These are phyloP conservation scores for Acestrorhynchus altus DNA, from an alignment of 2,797 vertebrate species.

Conservation along the genomic window DNA sequence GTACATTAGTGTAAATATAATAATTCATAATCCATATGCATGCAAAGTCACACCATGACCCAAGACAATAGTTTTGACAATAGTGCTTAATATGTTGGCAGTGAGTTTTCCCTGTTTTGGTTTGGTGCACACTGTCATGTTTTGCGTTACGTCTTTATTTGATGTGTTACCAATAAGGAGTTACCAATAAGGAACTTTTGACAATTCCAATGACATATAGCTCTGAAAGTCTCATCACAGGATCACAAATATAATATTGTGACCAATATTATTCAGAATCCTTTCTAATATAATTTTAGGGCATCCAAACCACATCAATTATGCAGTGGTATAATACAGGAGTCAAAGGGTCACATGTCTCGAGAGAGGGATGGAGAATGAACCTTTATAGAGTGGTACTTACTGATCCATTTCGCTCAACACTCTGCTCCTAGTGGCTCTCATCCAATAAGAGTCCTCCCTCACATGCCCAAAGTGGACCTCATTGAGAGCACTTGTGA, in stretches of 20 bases:
- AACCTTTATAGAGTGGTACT: slow-evolving; percentile 28
- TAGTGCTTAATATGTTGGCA: no score
- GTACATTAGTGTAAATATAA: no score
- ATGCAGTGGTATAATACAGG: not conserved
- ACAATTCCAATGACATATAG: no score
- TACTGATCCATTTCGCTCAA: slow-evolving; percentile 9
- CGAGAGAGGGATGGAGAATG: slow-evolving; percentile 8
- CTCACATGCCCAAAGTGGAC: slow-evolving; percentile 6
- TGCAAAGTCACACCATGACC: no score
- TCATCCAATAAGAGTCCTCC: slow-evolving; percentile 19
- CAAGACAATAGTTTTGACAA: no score
- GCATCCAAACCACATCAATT: not conserved
- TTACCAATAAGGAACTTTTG: not conserved
- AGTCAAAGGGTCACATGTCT: slow-evolving; percentile 3
- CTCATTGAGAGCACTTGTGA: slow-evolving; percentile 38
- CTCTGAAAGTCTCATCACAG: no score
- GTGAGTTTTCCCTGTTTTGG: no score
- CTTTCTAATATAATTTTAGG: not conserved
- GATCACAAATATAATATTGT: not conserved
- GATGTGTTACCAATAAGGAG: no score
- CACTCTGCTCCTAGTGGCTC: slow-evolving; percentile 17
- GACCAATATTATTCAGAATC: not conserved
- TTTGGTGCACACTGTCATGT: no score
- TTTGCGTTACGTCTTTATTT: no score
- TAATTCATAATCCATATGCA: no score